Conservation (phyloP, 1,140 invertebrate genomes). For the Cotesia glomerata region DNA sequence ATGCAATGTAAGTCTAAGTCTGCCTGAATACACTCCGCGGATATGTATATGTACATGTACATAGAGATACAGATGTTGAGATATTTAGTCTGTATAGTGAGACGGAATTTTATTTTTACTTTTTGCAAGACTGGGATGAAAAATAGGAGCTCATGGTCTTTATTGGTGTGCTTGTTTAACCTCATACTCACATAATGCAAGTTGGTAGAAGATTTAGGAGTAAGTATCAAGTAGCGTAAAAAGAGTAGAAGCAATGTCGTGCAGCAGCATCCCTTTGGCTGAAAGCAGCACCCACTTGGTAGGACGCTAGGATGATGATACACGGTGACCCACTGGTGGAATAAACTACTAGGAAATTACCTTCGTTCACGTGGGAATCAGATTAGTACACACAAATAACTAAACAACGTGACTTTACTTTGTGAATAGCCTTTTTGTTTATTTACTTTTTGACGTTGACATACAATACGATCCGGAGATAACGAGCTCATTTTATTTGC, state of each 20-base stretch:
- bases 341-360: conserved; percentile 24
- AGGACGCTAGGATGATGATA: conserved; percentile 32
- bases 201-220: no score
- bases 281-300: no score
- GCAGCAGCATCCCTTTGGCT: conserved; percentile 13
- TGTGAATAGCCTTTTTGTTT: neutral
- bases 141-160: neutral
- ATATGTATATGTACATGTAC: neutral
- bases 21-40: neutral
- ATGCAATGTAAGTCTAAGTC: neutral
- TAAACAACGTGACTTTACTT: neutral
- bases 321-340: conserved; percentile 33
- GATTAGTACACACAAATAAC: neutral
- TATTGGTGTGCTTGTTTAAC: neutral
- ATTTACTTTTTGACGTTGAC: conserved; percentile 11
- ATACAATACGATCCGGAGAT: neutral
- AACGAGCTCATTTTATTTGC: neutral
- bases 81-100: neutral
- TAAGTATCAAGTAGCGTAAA: neutral
- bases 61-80: neutral
- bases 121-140: neutral
- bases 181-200: no score
- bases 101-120: neutral
- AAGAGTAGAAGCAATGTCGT: conserved; percentile 11
- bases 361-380: conserved; percentile 22